phyloP scores from a whole-genome alignment of 2,797 vertebrate species.

The Crax fasciolata region DNA sequence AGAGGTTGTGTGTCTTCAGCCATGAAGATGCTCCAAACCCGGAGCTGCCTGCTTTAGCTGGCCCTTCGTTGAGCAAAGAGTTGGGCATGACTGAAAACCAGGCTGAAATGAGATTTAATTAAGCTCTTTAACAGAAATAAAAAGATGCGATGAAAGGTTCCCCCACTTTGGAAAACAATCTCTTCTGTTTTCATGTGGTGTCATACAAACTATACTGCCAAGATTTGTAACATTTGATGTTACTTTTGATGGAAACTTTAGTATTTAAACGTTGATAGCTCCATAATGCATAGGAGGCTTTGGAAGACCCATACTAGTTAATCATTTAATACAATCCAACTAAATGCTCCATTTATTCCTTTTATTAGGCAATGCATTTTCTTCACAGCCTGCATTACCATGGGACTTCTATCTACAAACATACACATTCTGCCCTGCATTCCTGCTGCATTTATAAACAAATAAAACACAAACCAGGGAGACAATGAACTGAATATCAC shows the following conservation, averaged over 20 bases:
- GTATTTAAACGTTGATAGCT: neutral
- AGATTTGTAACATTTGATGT: neutral
- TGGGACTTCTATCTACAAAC: neutral
- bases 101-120: neutral
- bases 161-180: neutral
- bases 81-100: neutral
- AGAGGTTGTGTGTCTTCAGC: neutral
- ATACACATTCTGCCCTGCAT: neutral
- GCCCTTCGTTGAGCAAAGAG: neutral
- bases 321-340: neutral
- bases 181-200: neutral
- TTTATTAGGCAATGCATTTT: constrained; percentile 3
- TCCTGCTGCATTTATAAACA: neutral
- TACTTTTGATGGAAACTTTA: neutral
- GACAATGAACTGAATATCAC: neutral
- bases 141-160: neutral
- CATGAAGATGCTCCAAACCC: neutral
- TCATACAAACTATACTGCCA: neutral
- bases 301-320: constrained; percentile 21
- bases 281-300: neutral
- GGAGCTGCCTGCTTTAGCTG: neutral
- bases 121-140: neutral
- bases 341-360: constrained; percentile 9
- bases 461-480: neutral
- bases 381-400: neutral